Conservation (phyloP, 1,140 invertebrate species). For the Drosophila navojoa region DNA sequence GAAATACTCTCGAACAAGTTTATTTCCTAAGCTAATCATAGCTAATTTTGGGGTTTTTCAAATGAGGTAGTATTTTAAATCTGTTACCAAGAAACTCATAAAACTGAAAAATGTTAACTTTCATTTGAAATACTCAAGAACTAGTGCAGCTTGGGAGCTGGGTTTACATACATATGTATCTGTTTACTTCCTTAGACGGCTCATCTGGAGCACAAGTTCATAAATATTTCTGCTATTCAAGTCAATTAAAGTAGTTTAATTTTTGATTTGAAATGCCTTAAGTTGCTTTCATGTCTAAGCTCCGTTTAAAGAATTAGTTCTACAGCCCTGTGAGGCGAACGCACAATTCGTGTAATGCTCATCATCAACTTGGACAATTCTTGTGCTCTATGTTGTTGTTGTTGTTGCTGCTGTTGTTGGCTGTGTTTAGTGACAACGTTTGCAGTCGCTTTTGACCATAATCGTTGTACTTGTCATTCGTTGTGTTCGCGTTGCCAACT, state of each 20-base stretch:
- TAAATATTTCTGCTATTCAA: not conserved
- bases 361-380: constrained; percentile 39
- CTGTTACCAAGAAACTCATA: no score
- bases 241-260: no score
- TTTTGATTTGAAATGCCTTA: not conserved
- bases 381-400: constrained; percentile 4
- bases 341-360: constrained; percentile 42
- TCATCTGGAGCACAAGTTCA: not conserved
- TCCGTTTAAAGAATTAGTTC: not conserved
- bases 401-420: constrained; percentile 20
- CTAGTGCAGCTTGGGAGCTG: no score
- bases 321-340: constrained; percentile 19
- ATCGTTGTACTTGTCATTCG: constrained; percentile 74
- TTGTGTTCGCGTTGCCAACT: constrained; percentile 65
- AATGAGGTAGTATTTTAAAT: not conserved
- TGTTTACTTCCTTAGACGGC: no score
- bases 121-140: no score
- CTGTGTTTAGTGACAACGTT: constrained; percentile 59
- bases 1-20: no score
- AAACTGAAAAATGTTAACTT: no score
- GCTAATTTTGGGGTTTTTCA: not conserved
- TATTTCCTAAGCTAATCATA: no score
- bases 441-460: constrained; percentile 71
- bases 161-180: no score
- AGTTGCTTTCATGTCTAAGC: not conserved